A percentile compares a stretch with the other conserved stretches of the same genome.
phyloP scores from a whole-genome alignment of 2,797 vertebrate species.

The Microctenopoma stevenorrisi region DNA sequence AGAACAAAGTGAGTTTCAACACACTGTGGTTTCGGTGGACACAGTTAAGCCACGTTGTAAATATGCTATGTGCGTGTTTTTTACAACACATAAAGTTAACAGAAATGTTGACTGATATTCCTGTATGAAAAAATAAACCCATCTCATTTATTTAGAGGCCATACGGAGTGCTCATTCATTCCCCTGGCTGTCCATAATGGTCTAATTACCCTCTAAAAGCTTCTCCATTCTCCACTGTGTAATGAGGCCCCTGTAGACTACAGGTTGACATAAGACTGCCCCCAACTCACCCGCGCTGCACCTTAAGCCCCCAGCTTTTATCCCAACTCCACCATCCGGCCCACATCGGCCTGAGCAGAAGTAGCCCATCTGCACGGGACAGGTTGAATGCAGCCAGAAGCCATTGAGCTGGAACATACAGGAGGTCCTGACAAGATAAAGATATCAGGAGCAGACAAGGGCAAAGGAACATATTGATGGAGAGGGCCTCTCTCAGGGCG shows the following conservation, averaged over 20 bases:
- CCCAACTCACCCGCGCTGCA: constrained; percentile 52
- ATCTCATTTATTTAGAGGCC: constrained; percentile 65
- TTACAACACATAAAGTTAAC: neutral
- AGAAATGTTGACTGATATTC: neutral
- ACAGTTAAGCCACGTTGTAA: neutral
- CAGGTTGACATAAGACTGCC: constrained; percentile 74
- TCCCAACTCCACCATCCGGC: constrained; percentile 40
- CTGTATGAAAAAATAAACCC: constrained; percentile 35
- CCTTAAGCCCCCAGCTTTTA: constrained; percentile 17
- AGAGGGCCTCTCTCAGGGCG: constrained; percentile 77
- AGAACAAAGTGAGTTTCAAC: constrained; percentile 28
- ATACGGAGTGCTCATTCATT: constrained; percentile 59
- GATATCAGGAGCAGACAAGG: constrained; percentile 85
- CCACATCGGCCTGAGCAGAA: constrained; percentile 50
- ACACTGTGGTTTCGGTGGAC: constrained; percentile 14
- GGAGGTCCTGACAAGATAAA: constrained; percentile 83
- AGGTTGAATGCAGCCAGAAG: constrained; percentile 74
- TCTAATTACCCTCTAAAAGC: constrained; percentile 77
- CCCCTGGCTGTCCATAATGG: constrained; percentile 68
- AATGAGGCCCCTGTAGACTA: constrained; percentile 76
- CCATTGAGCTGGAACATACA: constrained; percentile 81
- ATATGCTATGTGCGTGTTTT: neutral
- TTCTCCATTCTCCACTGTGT: constrained; percentile 72
- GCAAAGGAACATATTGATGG: constrained; percentile 85
- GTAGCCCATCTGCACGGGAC: constrained; percentile 72